Percentiles rank a stretch among this genome's conserved stretches.
These are phyloP conservation scores for Maniola jurtina DNA, from an alignment of 1,140 invertebrate genomes.

Conservation along the genomic window DNA sequence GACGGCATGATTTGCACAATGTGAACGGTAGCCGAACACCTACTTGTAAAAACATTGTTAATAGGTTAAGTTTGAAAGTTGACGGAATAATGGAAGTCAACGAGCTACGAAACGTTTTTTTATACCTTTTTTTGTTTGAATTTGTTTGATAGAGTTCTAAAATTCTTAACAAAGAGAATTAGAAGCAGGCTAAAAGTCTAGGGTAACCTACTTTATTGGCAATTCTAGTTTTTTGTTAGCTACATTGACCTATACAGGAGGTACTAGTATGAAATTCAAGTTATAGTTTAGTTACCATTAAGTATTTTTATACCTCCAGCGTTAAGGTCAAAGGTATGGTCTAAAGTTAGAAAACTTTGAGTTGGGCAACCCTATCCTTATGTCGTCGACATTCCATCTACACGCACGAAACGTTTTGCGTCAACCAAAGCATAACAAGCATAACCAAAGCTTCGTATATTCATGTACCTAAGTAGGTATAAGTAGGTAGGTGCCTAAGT, in stretches of 20 bases:
- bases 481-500: background rate
- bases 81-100: constrained; percentile 29
- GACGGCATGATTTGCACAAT: constrained; percentile 53
- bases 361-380: too few relatives aligned
- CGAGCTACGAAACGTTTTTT: constrained; percentile 22
- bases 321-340: too few relatives aligned
- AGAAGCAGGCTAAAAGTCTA: background rate
- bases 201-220: background rate
- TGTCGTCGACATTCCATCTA: too few relatives aligned
- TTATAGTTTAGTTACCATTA: too few relatives aligned
- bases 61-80: constrained; percentile 55
- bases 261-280: too few relatives aligned
- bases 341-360: too few relatives aligned
- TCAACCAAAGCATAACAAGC: too few relatives aligned
- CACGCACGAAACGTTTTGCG: too few relatives aligned
- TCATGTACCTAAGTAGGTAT: background rate
- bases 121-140: background rate
- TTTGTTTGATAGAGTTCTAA: background rate
- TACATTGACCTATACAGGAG: too few relatives aligned
- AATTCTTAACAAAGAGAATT: background rate
- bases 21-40: constrained; percentile 21
- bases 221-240: background rate
- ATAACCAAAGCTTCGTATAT: constrained; percentile 15
- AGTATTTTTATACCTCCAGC: too few relatives aligned
- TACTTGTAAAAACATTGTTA: constrained; percentile 48